Evolutionary conservation across 2,888 invertebrate genomes (phyloP).

Genomic region (Melipona bicolor): DNA sequence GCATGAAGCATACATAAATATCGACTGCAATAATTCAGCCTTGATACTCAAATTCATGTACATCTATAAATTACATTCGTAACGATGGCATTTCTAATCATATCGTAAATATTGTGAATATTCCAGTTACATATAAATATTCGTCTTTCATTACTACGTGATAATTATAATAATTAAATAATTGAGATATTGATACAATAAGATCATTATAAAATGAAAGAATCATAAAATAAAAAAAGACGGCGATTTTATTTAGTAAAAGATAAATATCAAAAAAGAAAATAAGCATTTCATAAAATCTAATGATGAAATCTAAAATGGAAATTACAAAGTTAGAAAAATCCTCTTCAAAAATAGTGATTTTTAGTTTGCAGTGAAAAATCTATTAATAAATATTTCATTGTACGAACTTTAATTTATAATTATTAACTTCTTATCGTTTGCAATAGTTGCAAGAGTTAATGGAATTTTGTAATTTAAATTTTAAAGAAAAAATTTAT

Average conservation of each 20-base stretch:
- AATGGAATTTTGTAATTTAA: not conserved
- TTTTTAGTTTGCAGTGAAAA: no score
- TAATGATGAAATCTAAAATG: no score
- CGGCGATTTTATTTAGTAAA: not conserved
- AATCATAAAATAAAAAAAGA: not conserved
- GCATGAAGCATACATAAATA: not conserved
- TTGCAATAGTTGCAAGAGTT: no score
- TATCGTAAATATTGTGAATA: not conserved
- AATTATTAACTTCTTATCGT: not conserved
- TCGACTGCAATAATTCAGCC: not conserved
- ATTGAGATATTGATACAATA: not conserved
- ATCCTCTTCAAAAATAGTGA: no score
- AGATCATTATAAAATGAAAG: not conserved
- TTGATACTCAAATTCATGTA: slow-evolving; percentile 30
- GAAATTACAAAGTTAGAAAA: no score
- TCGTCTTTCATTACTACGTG: not conserved
- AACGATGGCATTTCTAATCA: not conserved
- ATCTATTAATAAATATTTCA: not conserved
- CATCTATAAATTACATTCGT: not conserved
- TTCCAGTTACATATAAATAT: not conserved
- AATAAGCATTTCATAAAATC: no score
- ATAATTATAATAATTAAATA: not conserved
- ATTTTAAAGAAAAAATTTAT: no score
- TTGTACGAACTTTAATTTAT: not conserved
- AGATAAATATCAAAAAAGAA: not conserved